A percentile compares a stretch with the other conserved stretches of the same genome.
Conservation (phyloP, 2,113 vertebrate genomes). For the Spea bombifrons region DNA sequence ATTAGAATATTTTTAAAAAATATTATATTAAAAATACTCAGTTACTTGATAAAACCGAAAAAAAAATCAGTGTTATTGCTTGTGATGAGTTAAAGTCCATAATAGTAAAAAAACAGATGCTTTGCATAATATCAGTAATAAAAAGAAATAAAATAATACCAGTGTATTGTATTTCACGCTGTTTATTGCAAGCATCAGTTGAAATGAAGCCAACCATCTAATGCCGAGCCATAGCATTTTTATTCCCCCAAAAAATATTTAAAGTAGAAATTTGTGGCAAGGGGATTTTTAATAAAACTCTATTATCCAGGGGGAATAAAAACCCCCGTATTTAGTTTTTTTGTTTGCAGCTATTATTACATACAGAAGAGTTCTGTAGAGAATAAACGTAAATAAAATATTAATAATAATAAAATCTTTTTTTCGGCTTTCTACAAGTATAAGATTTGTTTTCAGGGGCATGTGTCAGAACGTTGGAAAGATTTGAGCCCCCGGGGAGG, state of each 20-base stretch:
- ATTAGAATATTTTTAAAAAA: no score
- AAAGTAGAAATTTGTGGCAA: background rate
- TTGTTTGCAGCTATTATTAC: slow-evolving; percentile 20
- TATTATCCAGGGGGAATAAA: slow-evolving; percentile 10
- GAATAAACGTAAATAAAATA: slow-evolving; percentile 18
- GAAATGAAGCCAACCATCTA: background rate
- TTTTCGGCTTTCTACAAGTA: slow-evolving; percentile 15
- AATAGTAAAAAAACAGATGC: no score
- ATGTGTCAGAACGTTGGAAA: slow-evolving; percentile 29
- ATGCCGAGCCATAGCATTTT: slow-evolving; percentile 13
- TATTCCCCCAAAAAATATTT: slow-evolving; percentile 16
- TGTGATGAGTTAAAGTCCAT: no score
- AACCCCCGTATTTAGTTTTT: slow-evolving; percentile 17
- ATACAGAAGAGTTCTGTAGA: slow-evolving; percentile 10
- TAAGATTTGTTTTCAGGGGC: slow-evolving; percentile 38
- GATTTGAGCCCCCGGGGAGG: slow-evolving; percentile 13
- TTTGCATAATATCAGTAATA: background rate
- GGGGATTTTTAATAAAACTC: slow-evolving; percentile 17
- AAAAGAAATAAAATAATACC: background rate
- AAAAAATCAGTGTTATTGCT: no score
- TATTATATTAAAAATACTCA: no score
- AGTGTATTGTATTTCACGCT: slow-evolving; percentile 18
- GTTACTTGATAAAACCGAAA: no score
- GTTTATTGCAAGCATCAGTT: background rate
- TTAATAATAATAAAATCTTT: slow-evolving; percentile 28